phyloP scores from a whole-genome alignment of 2,797 vertebrate genomes.

The Alca torda region DNA sequence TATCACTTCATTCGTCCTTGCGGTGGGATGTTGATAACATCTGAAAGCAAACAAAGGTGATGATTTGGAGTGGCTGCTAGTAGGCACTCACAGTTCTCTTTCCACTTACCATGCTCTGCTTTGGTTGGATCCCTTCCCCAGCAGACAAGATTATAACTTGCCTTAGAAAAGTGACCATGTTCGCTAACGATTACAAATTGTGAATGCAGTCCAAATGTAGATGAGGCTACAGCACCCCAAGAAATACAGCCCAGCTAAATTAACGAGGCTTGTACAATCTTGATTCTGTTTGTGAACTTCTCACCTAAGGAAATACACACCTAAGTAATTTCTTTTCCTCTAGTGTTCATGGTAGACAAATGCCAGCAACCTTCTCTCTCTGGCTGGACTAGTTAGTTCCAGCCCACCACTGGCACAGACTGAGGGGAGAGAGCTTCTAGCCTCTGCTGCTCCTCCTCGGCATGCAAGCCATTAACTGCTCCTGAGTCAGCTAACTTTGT shows the following conservation, averaged over 20 bases:
- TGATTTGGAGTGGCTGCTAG: conserved; percentile 56
- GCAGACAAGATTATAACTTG: conserved; percentile 44
- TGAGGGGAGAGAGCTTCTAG: not conserved
- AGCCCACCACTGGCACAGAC: not conserved
- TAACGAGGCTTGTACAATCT: not conserved
- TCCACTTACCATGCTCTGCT: conserved; percentile 35
- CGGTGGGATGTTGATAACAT: conserved; percentile 58
- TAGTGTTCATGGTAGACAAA: not conserved
- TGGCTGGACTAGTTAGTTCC: not conserved
- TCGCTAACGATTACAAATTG: not conserved
- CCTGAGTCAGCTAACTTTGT: not conserved
- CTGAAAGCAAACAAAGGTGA: conserved; percentile 68
- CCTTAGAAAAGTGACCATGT: not conserved
- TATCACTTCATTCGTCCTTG: conserved; percentile 66
- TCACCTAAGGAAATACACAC: not conserved
- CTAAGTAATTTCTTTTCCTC: not conserved
- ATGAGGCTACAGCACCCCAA: not conserved
- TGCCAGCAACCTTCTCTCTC: not conserved
- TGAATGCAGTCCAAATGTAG: not conserved
- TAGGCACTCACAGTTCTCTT: not conserved
- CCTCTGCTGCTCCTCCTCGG: not conserved
- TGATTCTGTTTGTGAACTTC: not conserved
- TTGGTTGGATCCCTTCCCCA: conserved; percentile 11
- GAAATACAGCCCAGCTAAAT: not conserved
- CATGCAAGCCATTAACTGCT: not conserved